Conservation (phyloP, 2,888 invertebrate genomes). For the Microchrysa polita region DNA sequence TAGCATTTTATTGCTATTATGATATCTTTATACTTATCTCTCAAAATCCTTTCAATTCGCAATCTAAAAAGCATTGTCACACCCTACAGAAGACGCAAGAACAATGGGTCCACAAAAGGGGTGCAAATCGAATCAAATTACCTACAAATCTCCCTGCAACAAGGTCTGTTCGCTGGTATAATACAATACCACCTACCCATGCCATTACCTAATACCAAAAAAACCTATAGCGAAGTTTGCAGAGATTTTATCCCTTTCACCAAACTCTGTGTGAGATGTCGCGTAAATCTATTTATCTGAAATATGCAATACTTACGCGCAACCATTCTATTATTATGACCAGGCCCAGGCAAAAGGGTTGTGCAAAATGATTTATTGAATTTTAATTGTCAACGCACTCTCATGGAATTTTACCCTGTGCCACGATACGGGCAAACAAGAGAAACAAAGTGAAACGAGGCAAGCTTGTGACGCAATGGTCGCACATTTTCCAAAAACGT, state of each 20-base stretch:
- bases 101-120: constrained; percentile 20
- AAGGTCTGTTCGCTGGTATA: not conserved
- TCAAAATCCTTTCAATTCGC: not conserved
- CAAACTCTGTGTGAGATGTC: not conserved
- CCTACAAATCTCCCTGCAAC: not conserved
- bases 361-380: constrained; percentile 43
- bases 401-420: constrained; percentile 31
- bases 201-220: too few species aligned
- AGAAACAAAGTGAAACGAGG: not conserved
- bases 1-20: constrained; percentile 9
- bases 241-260: not conserved
- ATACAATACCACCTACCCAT: not conserved
- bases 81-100: not conserved
- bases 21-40: not conserved
- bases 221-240: not conserved
- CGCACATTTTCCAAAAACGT: not conserved
- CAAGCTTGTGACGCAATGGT: not conserved
- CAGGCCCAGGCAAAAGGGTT: not conserved
- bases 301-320: not conserved
- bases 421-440: not conserved
- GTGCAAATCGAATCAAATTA: constrained; percentile 34
- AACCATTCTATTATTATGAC: not conserved
- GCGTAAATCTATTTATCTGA: not conserved
- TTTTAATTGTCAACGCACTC: constrained; percentile 38
- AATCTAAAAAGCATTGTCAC: not conserved